A percentile compares a stretch with the other conserved stretches of the same genome.
Evolutionary conservation across 2,113 vertebrate genomes (phyloP).

Genomic region (Vireo altiloquus): DNA sequence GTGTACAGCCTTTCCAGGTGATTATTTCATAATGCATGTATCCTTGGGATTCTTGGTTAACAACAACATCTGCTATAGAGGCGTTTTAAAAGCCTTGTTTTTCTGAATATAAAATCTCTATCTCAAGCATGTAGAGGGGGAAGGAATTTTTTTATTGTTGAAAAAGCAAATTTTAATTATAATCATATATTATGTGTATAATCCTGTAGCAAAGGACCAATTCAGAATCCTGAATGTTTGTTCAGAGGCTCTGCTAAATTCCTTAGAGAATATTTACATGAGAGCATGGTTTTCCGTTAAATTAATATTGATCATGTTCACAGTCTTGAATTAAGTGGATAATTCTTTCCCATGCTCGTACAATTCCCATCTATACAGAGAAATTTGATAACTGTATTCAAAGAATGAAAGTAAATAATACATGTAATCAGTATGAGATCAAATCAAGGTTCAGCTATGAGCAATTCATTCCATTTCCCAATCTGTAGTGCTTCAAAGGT

Average conservation of each 20-base stretch:
- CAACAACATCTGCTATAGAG: conserved; percentile 3
- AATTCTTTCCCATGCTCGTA: neutral
- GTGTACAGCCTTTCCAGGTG: neutral
- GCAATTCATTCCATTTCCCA: neutral
- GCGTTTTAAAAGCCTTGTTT: neutral
- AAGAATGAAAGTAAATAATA: neutral
- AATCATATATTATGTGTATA: neutral
- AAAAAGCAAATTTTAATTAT: conserved; percentile 12
- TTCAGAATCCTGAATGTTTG: neutral
- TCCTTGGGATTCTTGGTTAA: neutral
- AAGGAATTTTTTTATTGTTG: neutral
- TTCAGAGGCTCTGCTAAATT: neutral
- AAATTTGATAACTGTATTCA: neutral
- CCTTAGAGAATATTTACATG: neutral
- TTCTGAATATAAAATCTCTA: conserved; percentile 22
- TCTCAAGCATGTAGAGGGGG: neutral
- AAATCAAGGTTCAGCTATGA: neutral
- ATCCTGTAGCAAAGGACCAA: neutral
- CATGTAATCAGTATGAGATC: neutral
- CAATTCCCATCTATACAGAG: neutral
- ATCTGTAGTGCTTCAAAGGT: neutral
- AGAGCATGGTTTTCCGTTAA: neutral
- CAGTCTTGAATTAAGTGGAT: neutral
- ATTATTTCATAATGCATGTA: neutral
- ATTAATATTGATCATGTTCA: neutral